These are phyloP conservation scores for Thamnophis elegans DNA, from an alignment of 2,797 vertebrate genomes.

Conservation along the genomic window DNA sequence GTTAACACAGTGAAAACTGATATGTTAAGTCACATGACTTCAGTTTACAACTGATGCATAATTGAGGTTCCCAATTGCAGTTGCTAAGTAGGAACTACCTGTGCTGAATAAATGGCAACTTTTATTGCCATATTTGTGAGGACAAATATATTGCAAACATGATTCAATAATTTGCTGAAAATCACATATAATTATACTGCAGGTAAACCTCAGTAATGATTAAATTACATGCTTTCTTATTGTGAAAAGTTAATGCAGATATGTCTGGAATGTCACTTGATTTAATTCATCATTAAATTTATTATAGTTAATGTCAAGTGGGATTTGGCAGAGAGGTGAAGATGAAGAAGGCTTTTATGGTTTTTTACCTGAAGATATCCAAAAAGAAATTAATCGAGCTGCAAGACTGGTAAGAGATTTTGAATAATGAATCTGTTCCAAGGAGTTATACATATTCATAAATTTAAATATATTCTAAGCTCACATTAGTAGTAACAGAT, in stretches of 20 bases:
- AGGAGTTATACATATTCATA: neutral
- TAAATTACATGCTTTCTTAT: neutral
- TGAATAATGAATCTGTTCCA: neutral
- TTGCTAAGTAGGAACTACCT: neutral
- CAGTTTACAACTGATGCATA: neutral
- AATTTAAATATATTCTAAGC: neutral
- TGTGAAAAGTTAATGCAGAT: neutral
- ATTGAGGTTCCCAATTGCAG: neutral
- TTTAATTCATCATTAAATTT: neutral
- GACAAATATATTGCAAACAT: neutral
- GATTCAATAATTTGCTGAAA: neutral
- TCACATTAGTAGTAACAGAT: neutral
- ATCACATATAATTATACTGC: neutral
- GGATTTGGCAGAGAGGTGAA: constrained; percentile 91
- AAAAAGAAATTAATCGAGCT: constrained; percentile 83
- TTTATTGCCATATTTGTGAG: neutral
- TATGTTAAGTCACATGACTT: neutral
- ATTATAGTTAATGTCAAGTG: constrained; percentile 89
- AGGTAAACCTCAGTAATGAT: neutral
- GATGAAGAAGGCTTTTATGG: constrained; percentile 89
- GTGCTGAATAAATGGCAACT: neutral
- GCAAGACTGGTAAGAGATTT: constrained; percentile 80
- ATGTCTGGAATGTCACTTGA: neutral
- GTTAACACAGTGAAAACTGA: neutral
- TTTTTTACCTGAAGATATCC: constrained; percentile 89